Evolutionary conservation across 2,113 vertebrate genomes (phyloP), one percentile per base, ranked within the genome.

Genomic region (Xenus cinereus): DNA sequence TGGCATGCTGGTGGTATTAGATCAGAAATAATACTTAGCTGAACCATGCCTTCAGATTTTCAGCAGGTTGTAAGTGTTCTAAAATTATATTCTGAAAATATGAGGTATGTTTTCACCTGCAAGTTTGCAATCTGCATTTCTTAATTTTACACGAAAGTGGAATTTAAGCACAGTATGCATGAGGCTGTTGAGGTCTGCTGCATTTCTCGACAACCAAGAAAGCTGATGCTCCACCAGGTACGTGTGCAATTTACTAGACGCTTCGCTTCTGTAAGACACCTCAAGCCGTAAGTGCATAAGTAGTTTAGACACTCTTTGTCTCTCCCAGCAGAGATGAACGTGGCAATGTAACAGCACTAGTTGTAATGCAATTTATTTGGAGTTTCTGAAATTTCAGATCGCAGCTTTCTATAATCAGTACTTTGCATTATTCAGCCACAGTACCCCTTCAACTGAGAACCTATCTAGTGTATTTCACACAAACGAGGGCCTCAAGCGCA

Each of bases 371-470:
- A 74, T 89, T 94, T 96, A 95, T 95, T 93, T 75, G 64, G 82
- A 91, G 72, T 62, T 92, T 96, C 91, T 48, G 39, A 84, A 96
- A 97, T 92, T 97, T 95, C 77, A 95, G 79, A 89, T 88, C 71
- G 59, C 87, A 84, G 68, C 32, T 60, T 54, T 79, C 84, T 81
- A 95, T 97, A 95, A 95, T 93, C 90, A 96, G 85, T 94, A 87
- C 20, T 94, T 86, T 35, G 45, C 77, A 76, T 74, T 79, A 77
- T 75, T 94, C 73, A 89, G 80, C 67, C 57, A 82, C 53, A 75
- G 57, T 7, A 57, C 7, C 26, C 93, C 89, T 91, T 79, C 67
- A 86, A 19, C 56, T 84, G 76, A 93, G 78, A 91, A 87, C 32
- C 68, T 79, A 95, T 87, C 54, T 63, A 82, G 54, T n/a, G 54